phyloP scores from a whole-genome alignment of 2,888 invertebrate species.

The Onchidella celtica region DNA sequence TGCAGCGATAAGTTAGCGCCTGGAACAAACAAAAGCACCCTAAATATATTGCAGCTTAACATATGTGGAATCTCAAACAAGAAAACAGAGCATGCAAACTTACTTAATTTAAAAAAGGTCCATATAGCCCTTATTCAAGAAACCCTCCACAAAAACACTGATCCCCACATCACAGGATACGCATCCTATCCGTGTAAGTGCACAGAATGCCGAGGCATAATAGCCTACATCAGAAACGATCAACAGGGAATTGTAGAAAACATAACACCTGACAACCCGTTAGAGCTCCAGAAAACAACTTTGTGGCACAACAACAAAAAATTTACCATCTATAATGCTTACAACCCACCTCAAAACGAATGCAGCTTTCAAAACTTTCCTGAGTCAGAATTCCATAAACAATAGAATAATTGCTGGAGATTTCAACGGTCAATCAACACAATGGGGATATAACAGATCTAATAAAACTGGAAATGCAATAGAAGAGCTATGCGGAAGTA shows the following conservation, averaged over 20 bases:
- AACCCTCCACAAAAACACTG: constrained; percentile 16
- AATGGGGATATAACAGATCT: not conserved
- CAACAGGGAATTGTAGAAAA: not conserved
- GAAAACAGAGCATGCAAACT: constrained; percentile 9
- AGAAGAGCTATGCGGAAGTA: not conserved
- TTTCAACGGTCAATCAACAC: constrained; percentile 1
- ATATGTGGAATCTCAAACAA: constrained; percentile 7
- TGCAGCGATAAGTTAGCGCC: too few relatives aligned
- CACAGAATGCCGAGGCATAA: constrained; percentile 9
- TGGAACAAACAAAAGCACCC: constrained; percentile 54
- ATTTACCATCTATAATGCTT: constrained; percentile 10
- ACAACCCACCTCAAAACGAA: constrained; percentile 7
- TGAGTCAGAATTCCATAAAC: not conserved
- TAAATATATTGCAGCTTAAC: constrained; percentile 8
- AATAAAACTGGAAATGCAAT: not conserved
- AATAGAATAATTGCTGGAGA: not conserved
- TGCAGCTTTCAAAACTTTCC: not conserved
- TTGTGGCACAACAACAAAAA: not conserved
- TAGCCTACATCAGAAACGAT: not conserved
- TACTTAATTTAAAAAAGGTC: not conserved
- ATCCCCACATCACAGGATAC: not conserved
- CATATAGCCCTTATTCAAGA: constrained; percentile 23
- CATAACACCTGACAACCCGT: not conserved
- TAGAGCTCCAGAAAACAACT: not conserved
- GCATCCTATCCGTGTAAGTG: constrained; percentile 5